Conservation (phyloP, 2,797 vertebrate species). For the Prunella strophiata region DNA sequence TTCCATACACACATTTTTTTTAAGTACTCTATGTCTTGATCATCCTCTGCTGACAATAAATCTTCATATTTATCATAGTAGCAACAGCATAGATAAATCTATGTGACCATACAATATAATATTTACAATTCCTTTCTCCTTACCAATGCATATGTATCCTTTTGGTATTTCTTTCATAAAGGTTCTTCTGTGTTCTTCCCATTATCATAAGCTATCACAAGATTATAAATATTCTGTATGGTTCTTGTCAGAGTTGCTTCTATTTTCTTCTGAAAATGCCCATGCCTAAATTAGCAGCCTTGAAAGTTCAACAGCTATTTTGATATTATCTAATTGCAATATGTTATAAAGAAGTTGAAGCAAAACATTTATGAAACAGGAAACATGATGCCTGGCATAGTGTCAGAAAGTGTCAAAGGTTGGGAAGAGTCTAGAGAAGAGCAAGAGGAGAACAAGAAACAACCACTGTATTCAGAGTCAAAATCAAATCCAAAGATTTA, state of each 20-base stretch:
- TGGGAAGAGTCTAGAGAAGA: not conserved
- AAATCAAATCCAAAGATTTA: not conserved
- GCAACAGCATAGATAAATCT: not conserved
- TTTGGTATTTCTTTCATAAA: not conserved
- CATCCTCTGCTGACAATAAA: not conserved
- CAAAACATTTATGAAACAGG: not conserved
- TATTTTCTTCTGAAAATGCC: not conserved
- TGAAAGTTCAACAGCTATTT: not conserved
- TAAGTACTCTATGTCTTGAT: not conserved
- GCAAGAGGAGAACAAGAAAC: not conserved
- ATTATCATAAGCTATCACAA: not conserved
- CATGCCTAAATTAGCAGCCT: not conserved
- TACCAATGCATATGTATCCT: not conserved
- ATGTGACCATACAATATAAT: not conserved
- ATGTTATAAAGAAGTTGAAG: not conserved
- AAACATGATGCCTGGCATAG: not conserved
- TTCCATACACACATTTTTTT: fast-evolving
- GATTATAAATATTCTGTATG: not conserved
- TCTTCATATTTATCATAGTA: not conserved
- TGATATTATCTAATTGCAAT: not conserved
- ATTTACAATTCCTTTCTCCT: not conserved
- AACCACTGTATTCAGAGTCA: not conserved
- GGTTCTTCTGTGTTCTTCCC: not conserved
- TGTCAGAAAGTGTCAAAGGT: not conserved
- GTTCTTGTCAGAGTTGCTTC: not conserved